Evolutionary conservation across 1,140 invertebrate genomes (phyloP).

Genomic region (Episyrphus balteatus): DNA sequence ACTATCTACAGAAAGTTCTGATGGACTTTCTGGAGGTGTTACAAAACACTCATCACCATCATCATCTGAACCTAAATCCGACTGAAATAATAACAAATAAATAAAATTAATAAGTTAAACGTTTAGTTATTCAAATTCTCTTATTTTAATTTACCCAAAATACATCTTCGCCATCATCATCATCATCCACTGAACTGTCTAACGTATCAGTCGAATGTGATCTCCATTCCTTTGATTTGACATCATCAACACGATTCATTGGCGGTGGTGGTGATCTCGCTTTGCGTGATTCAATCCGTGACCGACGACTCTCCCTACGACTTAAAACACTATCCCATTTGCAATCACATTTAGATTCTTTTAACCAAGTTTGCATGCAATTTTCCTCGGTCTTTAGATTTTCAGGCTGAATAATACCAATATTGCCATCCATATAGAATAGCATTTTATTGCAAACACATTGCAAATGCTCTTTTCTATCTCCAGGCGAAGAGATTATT

Average conservation of each 20-base stretch:
- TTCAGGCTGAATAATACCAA: slow-evolving; percentile 14
- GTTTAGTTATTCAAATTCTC: neutral
- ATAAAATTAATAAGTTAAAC: slow-evolving; percentile 5
- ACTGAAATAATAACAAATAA: slow-evolving; percentile 6
- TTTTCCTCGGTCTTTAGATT: slow-evolving; percentile 40
- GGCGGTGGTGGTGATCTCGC: slow-evolving; percentile 4
- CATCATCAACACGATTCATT: slow-evolving; percentile 1
- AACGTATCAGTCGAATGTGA: neutral
- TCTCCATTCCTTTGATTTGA: too few relatives aligned
- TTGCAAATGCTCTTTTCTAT: slow-evolving; percentile 21
- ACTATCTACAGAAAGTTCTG: slow-evolving; percentile 7
- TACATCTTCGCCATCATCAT: slow-evolving; percentile 8
- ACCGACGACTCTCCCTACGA: slow-evolving; percentile 29
- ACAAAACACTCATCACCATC: slow-evolving; percentile 34
- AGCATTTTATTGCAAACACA: slow-evolving; percentile 22
- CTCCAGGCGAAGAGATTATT: slow-evolving; percentile 9
- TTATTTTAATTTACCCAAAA: slow-evolving; percentile 21
- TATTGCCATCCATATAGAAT: slow-evolving; percentile 11
- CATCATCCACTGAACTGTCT: neutral
- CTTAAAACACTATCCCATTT: slow-evolving; percentile 35
- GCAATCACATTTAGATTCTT: slow-evolving; percentile 35
- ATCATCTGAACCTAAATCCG: slow-evolving; percentile 10
- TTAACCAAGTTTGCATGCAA: slow-evolving; percentile 43
- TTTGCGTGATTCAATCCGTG: slow-evolving; percentile 25
- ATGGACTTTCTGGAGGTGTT: slow-evolving; percentile 44